Evolutionary conservation across 2,888 invertebrate species (phyloP).

Genomic region (Blera fallax): DNA sequence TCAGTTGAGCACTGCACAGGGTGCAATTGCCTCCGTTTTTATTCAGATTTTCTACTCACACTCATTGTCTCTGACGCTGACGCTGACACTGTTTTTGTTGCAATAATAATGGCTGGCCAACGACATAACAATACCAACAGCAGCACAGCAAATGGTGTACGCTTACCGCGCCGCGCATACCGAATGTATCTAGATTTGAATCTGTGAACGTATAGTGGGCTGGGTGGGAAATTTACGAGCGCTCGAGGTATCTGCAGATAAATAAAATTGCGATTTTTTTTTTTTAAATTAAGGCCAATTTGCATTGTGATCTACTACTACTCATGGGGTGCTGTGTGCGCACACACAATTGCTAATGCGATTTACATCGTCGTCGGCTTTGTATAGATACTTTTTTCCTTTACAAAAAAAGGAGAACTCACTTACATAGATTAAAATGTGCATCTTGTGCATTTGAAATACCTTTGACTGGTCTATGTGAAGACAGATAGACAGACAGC

Average conservation of each 20-base stretch:
- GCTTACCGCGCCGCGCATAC: background rate
- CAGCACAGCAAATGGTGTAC: too few relatives aligned
- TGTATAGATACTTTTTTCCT: background rate
- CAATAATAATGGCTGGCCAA: conserved; percentile 33
- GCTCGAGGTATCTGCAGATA: background rate
- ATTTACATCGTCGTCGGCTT: conserved; percentile 54
- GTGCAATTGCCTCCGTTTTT: conserved; percentile 50
- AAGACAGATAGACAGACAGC: conserved; percentile 46
- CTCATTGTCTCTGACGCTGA: conserved; percentile 43
- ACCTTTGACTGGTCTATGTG: background rate
- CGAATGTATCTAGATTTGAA: conserved; percentile 7
- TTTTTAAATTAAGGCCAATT: conserved; percentile 69
- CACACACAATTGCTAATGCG: conserved; percentile 65
- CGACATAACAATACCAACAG: background rate
- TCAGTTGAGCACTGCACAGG: conserved; percentile 55
- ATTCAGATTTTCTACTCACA: conserved; percentile 15
- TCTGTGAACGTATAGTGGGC: background rate
- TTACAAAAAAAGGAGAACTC: background rate
- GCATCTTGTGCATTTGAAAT: conserved; percentile 12
- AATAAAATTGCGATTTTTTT: conserved; percentile 17
- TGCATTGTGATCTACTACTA: conserved; percentile 54
- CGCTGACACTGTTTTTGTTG: conserved; percentile 20
- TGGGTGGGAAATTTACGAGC: conserved; percentile 54
- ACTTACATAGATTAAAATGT: conserved; percentile 34
- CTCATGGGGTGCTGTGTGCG: conserved; percentile 22